Base-by-base conservation (phyloP, 2,113 vertebrate genomes). In the Cnemophilus loriae region DNA sequence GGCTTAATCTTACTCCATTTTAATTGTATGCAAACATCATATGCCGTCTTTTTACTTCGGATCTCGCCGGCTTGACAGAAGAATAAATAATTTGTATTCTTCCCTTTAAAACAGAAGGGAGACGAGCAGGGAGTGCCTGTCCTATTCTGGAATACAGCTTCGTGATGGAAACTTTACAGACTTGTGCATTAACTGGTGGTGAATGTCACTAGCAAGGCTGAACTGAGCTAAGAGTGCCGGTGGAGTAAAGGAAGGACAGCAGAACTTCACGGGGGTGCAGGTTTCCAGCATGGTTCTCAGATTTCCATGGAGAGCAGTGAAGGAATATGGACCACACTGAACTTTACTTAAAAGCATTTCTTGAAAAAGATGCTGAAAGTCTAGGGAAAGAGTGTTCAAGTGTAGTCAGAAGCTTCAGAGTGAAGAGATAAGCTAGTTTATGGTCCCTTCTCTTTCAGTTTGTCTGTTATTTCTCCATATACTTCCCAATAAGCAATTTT, bases 111-210 rank as follows among this genome's bases (percentile, higher is more conserved):
- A 63, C 13, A 49, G 53, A 64, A 81, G 11, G 4, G 4, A 13
- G 18, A 49, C 41, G 59, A 80, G 33, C 30, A 64, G 53, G 46
- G 37, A 41, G 24, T 28, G 26, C 7, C 7, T 50, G 1, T 41
- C 28, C 59, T 50, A 0, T 27, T 63, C 42, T 73, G 44, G 18
- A 65, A 27, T 33, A 4, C 3, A 1, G 0, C 9, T 44, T 53
- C 0, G 1, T 35, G 16, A 3, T 69, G 26, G 41, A 27, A 60
- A 6, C 42, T 33, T 32, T 1, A 13, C 14, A 39, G 33, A 5
- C 21, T 7, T 69, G 27, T 27, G 37, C 19, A 6, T 28, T 42
- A 22, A 6, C 30, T 41, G 24, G 2, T n/a, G 26, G 13, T 50
- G 63, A 78, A 24, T 41, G 27, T 67, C 22, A 21, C 8, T 12